phyloP scores from a whole-genome alignment of 2,113 vertebrate genomes.

The Promerops cafer region DNA sequence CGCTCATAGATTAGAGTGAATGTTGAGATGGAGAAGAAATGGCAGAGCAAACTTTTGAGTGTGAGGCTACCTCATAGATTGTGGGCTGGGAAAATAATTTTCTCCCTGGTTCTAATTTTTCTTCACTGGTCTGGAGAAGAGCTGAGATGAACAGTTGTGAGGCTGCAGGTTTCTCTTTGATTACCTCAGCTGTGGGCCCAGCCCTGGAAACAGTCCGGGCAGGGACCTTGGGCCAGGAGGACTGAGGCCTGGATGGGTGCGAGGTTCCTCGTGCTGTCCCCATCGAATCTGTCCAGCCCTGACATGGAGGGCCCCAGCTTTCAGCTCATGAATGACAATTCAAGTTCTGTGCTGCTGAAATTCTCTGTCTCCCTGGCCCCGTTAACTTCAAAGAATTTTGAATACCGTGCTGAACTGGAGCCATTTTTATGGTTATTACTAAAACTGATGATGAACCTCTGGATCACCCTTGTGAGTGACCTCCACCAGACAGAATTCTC shows the following conservation, averaged over 20 bases:
- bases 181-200: not conserved
- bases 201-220: not conserved
- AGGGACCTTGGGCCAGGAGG: not conserved
- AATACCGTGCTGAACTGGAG: not conserved
- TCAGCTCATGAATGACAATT: not conserved
- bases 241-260: not conserved
- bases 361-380: not conserved
- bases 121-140: not conserved
- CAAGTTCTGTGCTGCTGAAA: not conserved
- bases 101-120: not conserved
- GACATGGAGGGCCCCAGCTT: not conserved
- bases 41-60: not conserved
- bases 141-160: not conserved
- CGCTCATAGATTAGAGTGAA: not conserved
- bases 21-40: not conserved
- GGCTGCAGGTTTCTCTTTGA: not conserved
- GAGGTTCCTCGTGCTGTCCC: rapidly evolving
- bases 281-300: not conserved
- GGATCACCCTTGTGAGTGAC: not conserved
- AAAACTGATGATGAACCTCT: not conserved
- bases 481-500: not conserved
- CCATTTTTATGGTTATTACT: not conserved
- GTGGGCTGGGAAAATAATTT: not conserved
- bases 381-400: not conserved
- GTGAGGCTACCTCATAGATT: not conserved